Evolutionary conservation across 2,113 vertebrate species (phyloP), one percentile per base, ranked within the genome.

Genomic region (Struthidea cinerea): DNA sequence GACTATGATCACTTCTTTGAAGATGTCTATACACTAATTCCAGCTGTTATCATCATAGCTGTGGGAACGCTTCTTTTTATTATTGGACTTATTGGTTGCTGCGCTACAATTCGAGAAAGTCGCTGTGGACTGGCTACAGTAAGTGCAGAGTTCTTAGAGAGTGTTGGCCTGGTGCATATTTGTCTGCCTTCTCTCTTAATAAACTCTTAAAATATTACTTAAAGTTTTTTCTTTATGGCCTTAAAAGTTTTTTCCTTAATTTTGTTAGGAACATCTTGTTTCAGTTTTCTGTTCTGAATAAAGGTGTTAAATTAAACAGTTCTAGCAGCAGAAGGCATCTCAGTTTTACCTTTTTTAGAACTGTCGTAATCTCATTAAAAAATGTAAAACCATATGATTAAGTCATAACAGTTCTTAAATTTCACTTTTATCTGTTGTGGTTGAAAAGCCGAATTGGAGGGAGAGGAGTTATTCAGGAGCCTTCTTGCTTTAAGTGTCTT

Each of bases 1-100:
- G 99, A 99, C 97, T 99, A 99, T 3, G 99, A 99, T 83, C 99
- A 99, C 94, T 99, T 99, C 98, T 99, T 99, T 78, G 99, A 99
- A 94, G 99, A 99, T 10, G 98, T 99, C 63, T 99, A 99, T 91
- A 99, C 99, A 0, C 97, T 99, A 52, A 98, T 99, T 83, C 99
- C 99, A 30, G 99, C 99, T 5, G 97, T 99, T 18, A 98, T 99
- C 46, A 99, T 99, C 95, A 99, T 99, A 73, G 99, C 98, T 6
- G 99, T 99, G 3, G 99, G 99, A 30, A 98, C 99, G 0, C 98
- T 99, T n/a, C 98, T 99, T 4, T 99, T 99, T 90, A 98, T 99
- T 80, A 99, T 99, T 7, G 99, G 99, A 16, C 96, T 99, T 14
- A 99, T 99, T 13, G 99, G 99, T 20, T 99, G 99, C 98, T 99